phyloP scores from a whole-genome alignment of 1,140 invertebrate species.

The Dendrolimus punctatus region DNA sequence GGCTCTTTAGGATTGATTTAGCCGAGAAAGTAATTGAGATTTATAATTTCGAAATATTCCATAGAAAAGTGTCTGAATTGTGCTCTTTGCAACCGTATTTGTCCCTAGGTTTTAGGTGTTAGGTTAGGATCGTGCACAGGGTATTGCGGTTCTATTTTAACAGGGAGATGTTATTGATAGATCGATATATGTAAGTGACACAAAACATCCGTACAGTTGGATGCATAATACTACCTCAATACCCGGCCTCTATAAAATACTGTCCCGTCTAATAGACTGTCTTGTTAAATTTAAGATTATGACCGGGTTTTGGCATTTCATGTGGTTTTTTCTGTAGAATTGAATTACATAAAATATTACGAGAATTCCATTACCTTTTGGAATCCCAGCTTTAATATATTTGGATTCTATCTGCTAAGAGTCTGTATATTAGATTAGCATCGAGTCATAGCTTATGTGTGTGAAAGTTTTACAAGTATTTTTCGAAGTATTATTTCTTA shows the following conservation, averaged over 20 bases:
- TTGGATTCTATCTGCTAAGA: too few species aligned
- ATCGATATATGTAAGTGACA: constrained; percentile 48
- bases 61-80: constrained; percentile 40
- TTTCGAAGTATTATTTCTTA: too few species aligned
- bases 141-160: constrained; percentile 70
- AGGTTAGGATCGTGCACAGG: constrained; percentile 66
- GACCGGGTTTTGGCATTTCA: constrained; percentile 30
- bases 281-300: constrained; percentile 41
- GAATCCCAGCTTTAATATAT: too few species aligned
- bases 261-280: constrained; percentile 52
- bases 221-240: constrained; percentile 67
- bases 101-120: constrained; percentile 64
- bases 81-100: constrained; percentile 61
- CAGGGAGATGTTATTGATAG: constrained; percentile 52
- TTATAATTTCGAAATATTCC: constrained; percentile 2
- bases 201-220: constrained; percentile 42
- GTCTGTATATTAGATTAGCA: too few species aligned
- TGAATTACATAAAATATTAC: too few species aligned
- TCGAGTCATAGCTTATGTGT: too few species aligned
- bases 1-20: too few species aligned
- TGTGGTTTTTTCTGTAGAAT: background rate
- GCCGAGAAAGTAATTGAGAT: too few species aligned
- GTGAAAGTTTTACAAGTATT: too few species aligned
- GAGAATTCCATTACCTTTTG: too few species aligned
- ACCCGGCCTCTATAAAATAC: constrained; percentile 56